These are phyloP conservation scores for Crioceris asparagi DNA, from an alignment of 2,888 invertebrate genomes.

Conservation along the genomic window DNA sequence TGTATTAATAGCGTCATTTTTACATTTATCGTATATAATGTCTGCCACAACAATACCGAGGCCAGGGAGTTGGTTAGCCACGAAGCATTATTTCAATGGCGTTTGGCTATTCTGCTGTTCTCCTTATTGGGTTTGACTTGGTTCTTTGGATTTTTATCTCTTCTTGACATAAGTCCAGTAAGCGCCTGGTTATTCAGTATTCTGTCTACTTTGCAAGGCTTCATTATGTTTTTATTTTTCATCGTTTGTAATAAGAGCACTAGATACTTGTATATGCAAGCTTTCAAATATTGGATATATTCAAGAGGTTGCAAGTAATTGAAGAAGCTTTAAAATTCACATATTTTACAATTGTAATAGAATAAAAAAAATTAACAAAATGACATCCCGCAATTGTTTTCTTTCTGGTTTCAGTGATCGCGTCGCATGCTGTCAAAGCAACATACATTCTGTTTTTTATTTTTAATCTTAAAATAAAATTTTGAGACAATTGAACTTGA, in stretches of 20 bases:
- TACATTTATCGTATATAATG: slow-evolving; percentile 43
- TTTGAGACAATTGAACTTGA: too few relatives aligned
- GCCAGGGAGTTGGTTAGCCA: slow-evolving; percentile 21
- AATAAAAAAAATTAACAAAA: too few relatives aligned
- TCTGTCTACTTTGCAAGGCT: slow-evolving; percentile 47
- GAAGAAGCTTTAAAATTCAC: too few relatives aligned
- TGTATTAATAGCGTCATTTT: slow-evolving; percentile 48
- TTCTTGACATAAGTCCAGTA: slow-evolving; percentile 26
- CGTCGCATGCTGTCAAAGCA: too few relatives aligned
- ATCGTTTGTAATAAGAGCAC: slow-evolving; percentile 49
- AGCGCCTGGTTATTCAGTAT: slow-evolving; percentile 44
- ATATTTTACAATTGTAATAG: too few relatives aligned
- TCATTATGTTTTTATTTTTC: slow-evolving; percentile 50
- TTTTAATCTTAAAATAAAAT: too few relatives aligned
- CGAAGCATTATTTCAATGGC: slow-evolving; percentile 41
- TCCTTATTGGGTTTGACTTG: slow-evolving; percentile 51
- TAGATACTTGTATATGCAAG: slow-evolving; percentile 38
- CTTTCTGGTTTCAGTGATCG: too few relatives aligned
- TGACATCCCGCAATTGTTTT: too few relatives aligned
- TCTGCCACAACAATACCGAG: slow-evolving; percentile 36
- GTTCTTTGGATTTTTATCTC: slow-evolving; percentile 46
- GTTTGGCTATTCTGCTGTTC: slow-evolving; percentile 48
- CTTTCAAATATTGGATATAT: slow-evolving; percentile 21
- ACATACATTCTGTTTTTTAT: too few relatives aligned
- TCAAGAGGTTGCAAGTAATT: slow-evolving; percentile 16